Base-by-base conservation (phyloP, 1,140 invertebrate species). In the Nymphalis io region DNA sequence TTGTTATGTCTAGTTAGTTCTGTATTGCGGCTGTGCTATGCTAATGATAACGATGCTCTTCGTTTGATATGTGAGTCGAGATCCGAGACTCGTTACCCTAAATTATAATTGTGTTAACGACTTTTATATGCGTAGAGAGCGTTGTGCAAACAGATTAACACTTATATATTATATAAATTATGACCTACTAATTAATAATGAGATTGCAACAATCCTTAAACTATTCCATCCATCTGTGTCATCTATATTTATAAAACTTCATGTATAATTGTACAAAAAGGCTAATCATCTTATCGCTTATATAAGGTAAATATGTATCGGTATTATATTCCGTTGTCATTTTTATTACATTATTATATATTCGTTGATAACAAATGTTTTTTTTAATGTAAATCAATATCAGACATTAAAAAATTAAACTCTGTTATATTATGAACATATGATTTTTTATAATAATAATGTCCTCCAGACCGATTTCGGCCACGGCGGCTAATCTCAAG, bases 71-170 rank as follows among this genome's bases (percentile, higher is more conserved):
- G n/a, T 18, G 58, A 60, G 39, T 16, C n/a, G 62, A 39, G 27
- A 33, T 33, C 44, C 16, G 60, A 63, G 20, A n/a, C 21, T 57
- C 62, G 40, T 65, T 65, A 57, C 38, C 53, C 62, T 40, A 65
- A 60, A 67, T 59, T 42, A 23, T 48, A 40, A 59, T 60, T 59
- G 42, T 60, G 55, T 67, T 67, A 67, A 67, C 64, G 55, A 67
- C 20, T 67, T 33, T 67, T 23, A 67, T 60, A 59, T 67, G 39
- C 44, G 39, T 39, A 60, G 59, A 23, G 21, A 21, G 62, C 46
- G 62, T n/a, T 15, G 60, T 15, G 27, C 48, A 21, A 53, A 55
- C 33, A 59, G 44, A 61, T 61, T 38, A 21, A 53, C 48, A 53
- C n/a, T n/a, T n/a, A 53, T 12, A 20, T 21, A 8, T 8, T 10